Percentiles rank a stretch among this genome's conserved stretches.
Evolutionary conservation across 2,888 invertebrate genomes (phyloP).

Genomic region (Charanyca ferruginea): DNA sequence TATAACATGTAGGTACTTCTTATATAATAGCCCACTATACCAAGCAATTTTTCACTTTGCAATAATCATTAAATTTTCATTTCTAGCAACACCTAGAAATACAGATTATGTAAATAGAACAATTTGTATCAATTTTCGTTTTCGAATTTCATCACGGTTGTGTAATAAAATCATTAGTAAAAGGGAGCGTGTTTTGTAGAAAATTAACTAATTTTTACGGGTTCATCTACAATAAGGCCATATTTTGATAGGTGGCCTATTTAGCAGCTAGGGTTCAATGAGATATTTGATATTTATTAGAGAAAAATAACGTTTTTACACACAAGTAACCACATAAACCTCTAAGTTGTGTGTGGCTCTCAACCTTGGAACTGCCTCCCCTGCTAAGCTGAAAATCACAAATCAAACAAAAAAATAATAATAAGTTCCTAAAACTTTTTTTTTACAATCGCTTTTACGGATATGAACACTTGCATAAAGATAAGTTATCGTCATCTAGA

Average conservation of each 20-base stretch:
- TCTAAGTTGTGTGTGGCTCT: too few relatives aligned
- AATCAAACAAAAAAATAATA: too few relatives aligned
- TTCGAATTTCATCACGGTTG: conserved; percentile 57
- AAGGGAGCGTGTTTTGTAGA: conserved; percentile 29
- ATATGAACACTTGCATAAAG: not conserved
- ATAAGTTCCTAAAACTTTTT: not conserved
- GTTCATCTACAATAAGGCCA: not conserved
- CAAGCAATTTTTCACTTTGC: not conserved
- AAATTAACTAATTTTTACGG: conserved; percentile 41
- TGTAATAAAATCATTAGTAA: conserved; percentile 55
- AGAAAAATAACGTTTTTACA: too few relatives aligned
- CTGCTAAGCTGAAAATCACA: too few relatives aligned
- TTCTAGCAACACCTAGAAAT: conserved; percentile 58
- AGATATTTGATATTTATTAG: too few relatives aligned
- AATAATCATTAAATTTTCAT: conserved; percentile 59
- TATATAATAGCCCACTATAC: not conserved
- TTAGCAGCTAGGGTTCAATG: not conserved
- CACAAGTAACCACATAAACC: too few relatives aligned
- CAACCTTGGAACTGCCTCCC: too few relatives aligned
- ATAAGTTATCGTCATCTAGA: too few relatives aligned
- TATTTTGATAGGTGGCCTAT: not conserved
- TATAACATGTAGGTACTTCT: not conserved
- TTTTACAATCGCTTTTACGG: not conserved
- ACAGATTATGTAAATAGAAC: conserved; percentile 61
- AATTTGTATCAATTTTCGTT: conserved; percentile 48